phyloP scores from a whole-genome alignment of 1,140 invertebrate genomes.

The Leptopilina clavipes region DNA sequence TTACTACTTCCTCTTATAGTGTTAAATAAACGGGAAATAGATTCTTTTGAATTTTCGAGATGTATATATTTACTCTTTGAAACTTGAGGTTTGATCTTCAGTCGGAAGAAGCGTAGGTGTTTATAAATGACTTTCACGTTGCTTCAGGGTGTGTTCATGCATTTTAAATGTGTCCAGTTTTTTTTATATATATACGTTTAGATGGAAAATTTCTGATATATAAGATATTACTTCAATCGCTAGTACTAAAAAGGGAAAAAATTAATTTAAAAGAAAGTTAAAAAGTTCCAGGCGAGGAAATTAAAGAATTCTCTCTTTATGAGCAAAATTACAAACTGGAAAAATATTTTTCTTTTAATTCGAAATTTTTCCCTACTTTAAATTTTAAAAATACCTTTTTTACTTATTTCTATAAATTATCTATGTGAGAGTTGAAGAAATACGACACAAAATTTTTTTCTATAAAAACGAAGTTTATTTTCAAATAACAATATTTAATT shows the following conservation, averaged over 20 bases:
- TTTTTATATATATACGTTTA: background rate
- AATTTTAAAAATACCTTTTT: no score
- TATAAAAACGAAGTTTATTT: constrained; percentile 27
- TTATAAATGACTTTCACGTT: constrained; percentile 56
- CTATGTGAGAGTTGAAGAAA: background rate
- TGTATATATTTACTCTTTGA: background rate
- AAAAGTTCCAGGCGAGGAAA: no score
- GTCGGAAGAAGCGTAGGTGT: constrained; percentile 44
- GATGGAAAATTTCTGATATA: constrained; percentile 22
- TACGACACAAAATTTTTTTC: background rate
- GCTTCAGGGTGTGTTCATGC: constrained; percentile 40
- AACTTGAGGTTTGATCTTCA: constrained; percentile 11
- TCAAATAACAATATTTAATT: background rate
- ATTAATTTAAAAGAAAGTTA: background rate
- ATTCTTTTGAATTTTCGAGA: background rate
- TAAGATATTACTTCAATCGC: constrained; percentile 11
- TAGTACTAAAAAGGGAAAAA: background rate
- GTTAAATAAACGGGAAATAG: background rate
- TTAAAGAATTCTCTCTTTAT: no score
- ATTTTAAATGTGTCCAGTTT: constrained; percentile 41
- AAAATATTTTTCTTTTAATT: no score
- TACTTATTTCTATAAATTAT: no score
- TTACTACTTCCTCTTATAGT: background rate
- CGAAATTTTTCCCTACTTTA: no score
- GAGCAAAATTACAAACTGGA: no score